Percentiles rank a stretch among this genome's conserved stretches.
These are phyloP conservation scores for Tetragonisca angustula DNA, from an alignment of 2,888 invertebrate species.

Conservation along the genomic window DNA sequence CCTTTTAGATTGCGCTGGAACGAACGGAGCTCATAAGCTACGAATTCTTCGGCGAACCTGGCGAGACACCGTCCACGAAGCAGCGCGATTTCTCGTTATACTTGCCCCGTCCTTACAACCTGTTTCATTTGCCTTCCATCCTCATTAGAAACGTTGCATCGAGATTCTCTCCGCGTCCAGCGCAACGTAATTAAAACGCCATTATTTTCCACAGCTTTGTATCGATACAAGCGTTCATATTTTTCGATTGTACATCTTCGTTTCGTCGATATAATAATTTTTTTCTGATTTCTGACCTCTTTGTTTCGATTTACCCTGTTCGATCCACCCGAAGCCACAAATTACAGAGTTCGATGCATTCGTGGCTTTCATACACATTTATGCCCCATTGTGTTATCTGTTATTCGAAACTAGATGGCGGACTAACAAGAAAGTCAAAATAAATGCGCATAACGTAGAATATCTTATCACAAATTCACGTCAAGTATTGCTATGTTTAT, in stretches of 20 bases:
- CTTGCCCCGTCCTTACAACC: not conserved
- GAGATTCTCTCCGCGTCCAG: constrained; percentile 39
- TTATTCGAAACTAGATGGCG: constrained; percentile 20
- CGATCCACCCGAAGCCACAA: constrained; percentile 66
- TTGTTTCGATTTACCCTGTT: too few species aligned
- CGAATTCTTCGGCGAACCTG: constrained; percentile 42
- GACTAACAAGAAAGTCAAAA: constrained; percentile 32
- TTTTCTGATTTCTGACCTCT: too few species aligned
- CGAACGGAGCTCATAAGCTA: constrained; percentile 40
- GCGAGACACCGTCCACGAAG: not conserved
- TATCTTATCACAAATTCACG: constrained; percentile 42
- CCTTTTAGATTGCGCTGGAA: constrained; percentile 7
- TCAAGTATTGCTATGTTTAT: not conserved
- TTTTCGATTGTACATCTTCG: too few species aligned
- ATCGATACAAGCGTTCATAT: too few species aligned
- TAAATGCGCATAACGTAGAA: constrained; percentile 34
- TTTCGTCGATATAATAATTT: too few species aligned
- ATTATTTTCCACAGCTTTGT: not conserved
- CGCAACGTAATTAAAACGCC: constrained; percentile 30
- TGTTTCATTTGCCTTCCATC: not conserved
- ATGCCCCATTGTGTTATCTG: constrained; percentile 33
- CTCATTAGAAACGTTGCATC: constrained; percentile 2
- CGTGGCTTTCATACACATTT: constrained; percentile 68
- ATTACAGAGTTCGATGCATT: constrained; percentile 73
- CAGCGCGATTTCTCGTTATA: constrained; percentile 20